Conservation (phyloP, 2,113 vertebrate species). For the Varanus salvator region DNA sequence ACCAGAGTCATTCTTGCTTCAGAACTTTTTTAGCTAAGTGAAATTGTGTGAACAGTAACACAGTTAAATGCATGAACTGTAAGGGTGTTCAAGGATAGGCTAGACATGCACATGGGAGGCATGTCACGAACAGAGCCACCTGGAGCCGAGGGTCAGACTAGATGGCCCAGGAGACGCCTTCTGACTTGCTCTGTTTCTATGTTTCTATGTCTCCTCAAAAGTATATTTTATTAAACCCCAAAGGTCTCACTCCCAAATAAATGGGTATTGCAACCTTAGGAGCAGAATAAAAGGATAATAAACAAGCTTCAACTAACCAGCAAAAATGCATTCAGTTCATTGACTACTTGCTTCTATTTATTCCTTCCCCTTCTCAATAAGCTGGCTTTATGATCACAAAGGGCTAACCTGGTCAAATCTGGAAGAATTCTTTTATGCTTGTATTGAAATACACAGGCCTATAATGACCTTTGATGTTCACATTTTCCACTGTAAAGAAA, state of each 20-base stretch:
- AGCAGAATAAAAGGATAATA: too few species aligned
- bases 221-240: background rate
- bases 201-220: too few species aligned
- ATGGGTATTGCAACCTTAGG: background rate
- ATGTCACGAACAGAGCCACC: too few species aligned
- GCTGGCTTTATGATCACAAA: background rate
- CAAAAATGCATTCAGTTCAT: background rate
- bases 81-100: too few species aligned
- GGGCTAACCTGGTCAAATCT: background rate
- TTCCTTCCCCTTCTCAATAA: background rate
- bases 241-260: background rate
- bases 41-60: too few species aligned
- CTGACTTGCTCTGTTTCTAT: too few species aligned
- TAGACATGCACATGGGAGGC: too few species aligned
- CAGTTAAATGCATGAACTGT: background rate
- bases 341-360: background rate
- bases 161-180: too few species aligned
- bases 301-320: background rate
- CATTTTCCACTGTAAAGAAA: background rate
- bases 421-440: background rate
- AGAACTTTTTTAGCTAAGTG: too few species aligned
- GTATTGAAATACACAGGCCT: background rate
- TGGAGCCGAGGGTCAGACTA: too few species aligned
- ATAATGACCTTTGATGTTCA: background rate
- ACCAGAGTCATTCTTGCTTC: too few species aligned